Conservation (phyloP, 2,113 vertebrate species). For the Macrotus californicus region DNA sequence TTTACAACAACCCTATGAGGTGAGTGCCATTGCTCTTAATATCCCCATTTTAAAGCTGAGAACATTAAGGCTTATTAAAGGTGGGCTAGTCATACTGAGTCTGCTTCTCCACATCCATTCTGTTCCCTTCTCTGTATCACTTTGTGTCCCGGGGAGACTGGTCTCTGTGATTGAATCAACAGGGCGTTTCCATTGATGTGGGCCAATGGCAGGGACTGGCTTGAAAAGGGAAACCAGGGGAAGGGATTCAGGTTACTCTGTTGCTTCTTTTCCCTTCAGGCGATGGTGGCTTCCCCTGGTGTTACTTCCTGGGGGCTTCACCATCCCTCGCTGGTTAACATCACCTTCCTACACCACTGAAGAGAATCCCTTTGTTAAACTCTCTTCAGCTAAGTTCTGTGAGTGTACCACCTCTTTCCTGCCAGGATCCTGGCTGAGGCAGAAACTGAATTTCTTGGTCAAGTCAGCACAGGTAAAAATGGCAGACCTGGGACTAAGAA, state of each 20-base stretch:
- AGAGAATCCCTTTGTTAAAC: not conserved
- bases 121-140: not conserved
- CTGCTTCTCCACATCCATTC: not conserved
- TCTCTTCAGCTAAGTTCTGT: not conserved
- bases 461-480: constrained; percentile 13
- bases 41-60: not conserved
- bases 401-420: not conserved
- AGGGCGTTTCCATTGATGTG: not conserved
- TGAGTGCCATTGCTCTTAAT: not conserved
- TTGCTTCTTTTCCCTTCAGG: not conserved
- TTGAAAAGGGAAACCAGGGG: not conserved
- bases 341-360: not conserved
- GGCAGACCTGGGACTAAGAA: not conserved
- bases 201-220: not conserved
- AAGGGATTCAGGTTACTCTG: not conserved
- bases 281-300: not conserved
- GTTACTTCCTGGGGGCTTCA: not conserved
- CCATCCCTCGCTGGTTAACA: not conserved
- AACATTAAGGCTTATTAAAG: not conserved
- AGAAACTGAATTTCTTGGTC: not conserved
- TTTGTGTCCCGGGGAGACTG: not conserved
- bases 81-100: not conserved
- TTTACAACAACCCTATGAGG: not conserved
- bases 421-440: not conserved
- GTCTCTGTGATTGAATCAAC: not conserved